These are phyloP conservation scores for Drosophila percnosoma DNA, from an alignment of 2,888 invertebrate genomes.

Conservation along the genomic window DNA sequence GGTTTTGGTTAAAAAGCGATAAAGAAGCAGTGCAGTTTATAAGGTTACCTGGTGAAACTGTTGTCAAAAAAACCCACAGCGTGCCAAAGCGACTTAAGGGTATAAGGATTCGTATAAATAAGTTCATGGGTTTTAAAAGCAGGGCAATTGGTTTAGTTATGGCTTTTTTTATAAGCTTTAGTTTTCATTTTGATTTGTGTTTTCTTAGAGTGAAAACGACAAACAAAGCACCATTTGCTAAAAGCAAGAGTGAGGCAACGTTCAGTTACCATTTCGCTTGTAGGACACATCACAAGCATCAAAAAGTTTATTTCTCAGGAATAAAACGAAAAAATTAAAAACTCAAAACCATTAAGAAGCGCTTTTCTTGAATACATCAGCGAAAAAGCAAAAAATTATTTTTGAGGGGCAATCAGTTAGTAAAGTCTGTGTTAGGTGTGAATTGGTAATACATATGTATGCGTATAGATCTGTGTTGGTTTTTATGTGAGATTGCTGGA, in stretches of 20 bases:
- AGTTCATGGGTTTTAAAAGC: constrained; percentile 40
- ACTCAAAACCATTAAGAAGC: constrained; percentile 79
- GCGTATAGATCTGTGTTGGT: constrained; percentile 19
- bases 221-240: constrained; percentile 67
- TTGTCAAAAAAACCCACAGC: constrained; percentile 88
- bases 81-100: constrained; percentile 87
- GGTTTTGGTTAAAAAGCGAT: constrained; percentile 73
- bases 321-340: constrained; percentile 58
- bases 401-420: constrained; percentile 61
- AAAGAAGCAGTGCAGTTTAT: constrained; percentile 87
- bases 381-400: constrained; percentile 66
- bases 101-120: constrained; percentile 54
- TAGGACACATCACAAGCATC: constrained; percentile 47
- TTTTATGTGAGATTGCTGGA: constrained; percentile 21
- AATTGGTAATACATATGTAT: constrained; percentile 6
- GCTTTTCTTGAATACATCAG: constrained; percentile 73
- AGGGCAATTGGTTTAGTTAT: constrained; percentile 28
- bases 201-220: constrained; percentile 51
- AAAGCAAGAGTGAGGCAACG: constrained; percentile 65
- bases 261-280: constrained; percentile 59
- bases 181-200: constrained; percentile 16
- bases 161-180: constrained; percentile 36
- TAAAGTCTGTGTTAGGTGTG: constrained; percentile 36
- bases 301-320: constrained; percentile 44
- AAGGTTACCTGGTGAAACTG: constrained; percentile 87